Base-by-base conservation (phyloP, 2,797 vertebrate species). In the Syngnathus acus region DNA sequence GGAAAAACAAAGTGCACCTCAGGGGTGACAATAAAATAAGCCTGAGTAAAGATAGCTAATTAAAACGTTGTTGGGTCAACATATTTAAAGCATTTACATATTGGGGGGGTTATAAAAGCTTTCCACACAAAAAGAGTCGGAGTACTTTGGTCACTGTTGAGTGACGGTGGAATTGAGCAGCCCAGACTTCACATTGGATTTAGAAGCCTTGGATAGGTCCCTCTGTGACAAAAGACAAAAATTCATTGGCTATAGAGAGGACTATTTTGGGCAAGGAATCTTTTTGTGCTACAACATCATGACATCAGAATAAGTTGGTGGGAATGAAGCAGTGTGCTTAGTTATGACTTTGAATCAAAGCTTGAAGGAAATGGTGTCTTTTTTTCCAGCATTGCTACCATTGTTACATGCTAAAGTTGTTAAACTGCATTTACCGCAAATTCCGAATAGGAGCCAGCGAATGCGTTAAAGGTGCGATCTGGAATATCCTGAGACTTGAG, bases 381-480 rank as follows among this genome's bases (percentile, higher is more conserved):
- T 51, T n/a, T n/a, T 6, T 7, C 48, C n/a, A 51, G 50, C 50
- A 4, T 51, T 51, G 50, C 50, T n/a, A 51, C 50, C 48, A 50
- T 50, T 1, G 26, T 17, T 37, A 3, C 5, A 16, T 32, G 26
- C 10, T 16, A 57, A 65, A 72, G 11, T 17, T 39, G 57, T 19
- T n/a, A 77, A 84, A 82, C 23, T 14, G 11, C 45, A 93, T 95
- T 86, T 97, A 98, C 97, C 93, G 91, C 92, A 93, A 98, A 98
- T 82, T 97, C 93, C 14, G 93, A 91, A 92, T 98, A 98, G 91
- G 94, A 94, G 91, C 90, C 93, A 86, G 94, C 94, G 80, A 95
- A 81, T 81, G 93, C 91, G 74, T 90, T 95, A 87, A 93, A 66
- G 91, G 92, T 94, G 84, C 81, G 90, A 87, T 92, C 94, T 82